These are phyloP conservation scores for Axea sp. DNA, from an alignment of 2,888 invertebrate species.

Conservation along the genomic window DNA sequence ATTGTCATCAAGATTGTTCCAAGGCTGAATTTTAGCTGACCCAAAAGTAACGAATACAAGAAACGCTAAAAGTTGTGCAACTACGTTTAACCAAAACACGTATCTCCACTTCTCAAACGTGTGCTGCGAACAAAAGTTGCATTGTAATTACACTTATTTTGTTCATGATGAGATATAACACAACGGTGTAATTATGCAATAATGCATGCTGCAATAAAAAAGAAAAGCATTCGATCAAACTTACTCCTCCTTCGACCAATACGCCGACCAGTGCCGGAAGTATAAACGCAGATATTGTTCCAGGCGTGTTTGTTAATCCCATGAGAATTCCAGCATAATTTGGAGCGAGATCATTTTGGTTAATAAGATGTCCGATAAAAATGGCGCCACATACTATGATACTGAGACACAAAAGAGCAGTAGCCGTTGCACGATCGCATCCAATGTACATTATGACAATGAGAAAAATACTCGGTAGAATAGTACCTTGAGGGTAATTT, in stretches of 20 bases:
- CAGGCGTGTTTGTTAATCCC: conserved; percentile 78
- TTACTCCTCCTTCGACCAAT: conserved; percentile 71
- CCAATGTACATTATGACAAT: conserved; percentile 72
- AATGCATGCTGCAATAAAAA: no score
- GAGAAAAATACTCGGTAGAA: conserved; percentile 72
- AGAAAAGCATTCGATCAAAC: conserved; percentile 37
- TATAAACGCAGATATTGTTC: conserved; percentile 75
- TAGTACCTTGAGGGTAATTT: conserved; percentile 66
- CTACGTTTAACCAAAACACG: conserved; percentile 72
- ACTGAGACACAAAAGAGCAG: conserved; percentile 69
- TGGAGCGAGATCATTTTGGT: conserved; percentile 77
- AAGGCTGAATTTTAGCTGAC: conserved; percentile 74
- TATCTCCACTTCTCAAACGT: conserved; percentile 72
- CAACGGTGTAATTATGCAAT: no score
- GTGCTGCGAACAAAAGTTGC: conserved; percentile 67
- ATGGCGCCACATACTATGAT: conserved; percentile 73
- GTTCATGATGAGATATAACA: not conserved
- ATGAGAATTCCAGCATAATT: conserved; percentile 77
- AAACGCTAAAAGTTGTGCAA: conserved; percentile 70
- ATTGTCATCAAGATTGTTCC: conserved; percentile 70
- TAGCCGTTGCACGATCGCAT: conserved; percentile 67
- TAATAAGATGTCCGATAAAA: conserved; percentile 75
- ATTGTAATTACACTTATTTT: no score
- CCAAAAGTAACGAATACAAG: conserved; percentile 70
- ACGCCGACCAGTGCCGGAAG: conserved; percentile 73